Conservation (phyloP, 2,113 vertebrate genomes). For the Acrocephalus kingi region DNA sequence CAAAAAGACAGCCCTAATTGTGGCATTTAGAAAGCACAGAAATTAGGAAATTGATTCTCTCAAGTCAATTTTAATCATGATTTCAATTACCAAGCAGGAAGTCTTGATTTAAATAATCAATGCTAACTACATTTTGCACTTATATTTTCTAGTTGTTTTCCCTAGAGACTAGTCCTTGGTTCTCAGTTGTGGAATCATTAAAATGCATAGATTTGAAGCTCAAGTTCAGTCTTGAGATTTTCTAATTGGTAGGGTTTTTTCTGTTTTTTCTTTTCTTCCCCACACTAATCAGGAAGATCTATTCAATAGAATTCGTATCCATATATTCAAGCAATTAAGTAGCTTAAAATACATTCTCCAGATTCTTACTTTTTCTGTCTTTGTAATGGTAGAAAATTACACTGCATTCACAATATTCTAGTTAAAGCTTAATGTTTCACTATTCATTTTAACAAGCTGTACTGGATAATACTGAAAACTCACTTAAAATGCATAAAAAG, state of each 20-base stretch:
- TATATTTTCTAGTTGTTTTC: neutral
- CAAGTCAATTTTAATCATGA: constrained; percentile 53
- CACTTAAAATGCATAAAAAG: constrained; percentile 7
- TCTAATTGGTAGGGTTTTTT: neutral
- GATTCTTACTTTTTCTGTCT: neutral
- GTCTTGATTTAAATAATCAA: constrained; percentile 54
- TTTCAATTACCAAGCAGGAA: constrained; percentile 44
- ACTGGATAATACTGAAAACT: neutral
- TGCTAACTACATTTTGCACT: neutral
- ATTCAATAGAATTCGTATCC: neutral
- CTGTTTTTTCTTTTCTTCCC: neutral
- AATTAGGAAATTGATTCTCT: neutral
- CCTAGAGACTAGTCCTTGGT: neutral
- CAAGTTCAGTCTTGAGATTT: neutral
- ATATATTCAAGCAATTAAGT: neutral
- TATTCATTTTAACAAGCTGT: neutral
- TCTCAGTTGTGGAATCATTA: neutral
- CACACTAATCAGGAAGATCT: neutral
- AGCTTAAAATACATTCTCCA: neutral
- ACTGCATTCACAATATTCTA: neutral
- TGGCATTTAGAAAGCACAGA: neutral
- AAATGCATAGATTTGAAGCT: neutral
- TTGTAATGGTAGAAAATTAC: neutral
- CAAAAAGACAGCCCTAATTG: neutral
- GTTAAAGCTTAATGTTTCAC: neutral